phyloP scores from a whole-genome alignment of 2,888 invertebrate genomes.

The Drosophila siamana region DNA sequence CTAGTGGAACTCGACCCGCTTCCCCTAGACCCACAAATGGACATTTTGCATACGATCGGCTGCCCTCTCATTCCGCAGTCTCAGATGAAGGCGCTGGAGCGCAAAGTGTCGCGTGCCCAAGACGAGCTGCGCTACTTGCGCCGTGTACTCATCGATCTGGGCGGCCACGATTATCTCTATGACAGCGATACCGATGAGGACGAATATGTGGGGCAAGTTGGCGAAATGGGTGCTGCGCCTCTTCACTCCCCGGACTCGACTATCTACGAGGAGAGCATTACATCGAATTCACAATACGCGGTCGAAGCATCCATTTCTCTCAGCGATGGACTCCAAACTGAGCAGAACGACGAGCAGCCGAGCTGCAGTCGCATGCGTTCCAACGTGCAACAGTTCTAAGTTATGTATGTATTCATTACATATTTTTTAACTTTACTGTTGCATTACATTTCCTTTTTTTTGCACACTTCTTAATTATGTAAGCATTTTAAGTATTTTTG shows the following conservation, averaged over 20 bases:
- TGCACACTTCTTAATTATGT: neutral
- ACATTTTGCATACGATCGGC: slow-evolving; percentile 50
- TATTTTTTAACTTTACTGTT: neutral
- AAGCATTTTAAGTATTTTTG: too few species aligned
- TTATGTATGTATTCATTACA: slow-evolving; percentile 2
- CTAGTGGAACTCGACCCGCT: slow-evolving; percentile 41
- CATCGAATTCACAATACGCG: slow-evolving; percentile 1
- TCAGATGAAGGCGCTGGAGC: slow-evolving; percentile 66
- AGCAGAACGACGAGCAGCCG: slow-evolving; percentile 22
- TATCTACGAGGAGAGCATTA: neutral
- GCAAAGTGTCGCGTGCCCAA: slow-evolving; percentile 57
- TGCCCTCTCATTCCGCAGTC: slow-evolving; percentile 67
- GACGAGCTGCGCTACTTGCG: slow-evolving; percentile 64
- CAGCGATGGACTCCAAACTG: neutral
- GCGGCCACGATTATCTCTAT: slow-evolving; percentile 48
- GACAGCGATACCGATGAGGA: slow-evolving; percentile 58
- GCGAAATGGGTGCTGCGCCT: slow-evolving; percentile 2
- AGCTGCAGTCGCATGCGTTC: slow-evolving; percentile 32
- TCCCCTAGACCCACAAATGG: slow-evolving; percentile 57
- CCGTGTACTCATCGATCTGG: slow-evolving; percentile 48
- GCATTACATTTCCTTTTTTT: slow-evolving; percentile 32
- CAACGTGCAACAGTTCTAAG: slow-evolving; percentile 17
- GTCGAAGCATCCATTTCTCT: slow-evolving; percentile 6
- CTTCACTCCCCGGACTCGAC: neutral
- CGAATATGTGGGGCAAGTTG: slow-evolving; percentile 57